Conservation (phyloP, 2,888 invertebrate genomes). For the Alcis repandata region DNA sequence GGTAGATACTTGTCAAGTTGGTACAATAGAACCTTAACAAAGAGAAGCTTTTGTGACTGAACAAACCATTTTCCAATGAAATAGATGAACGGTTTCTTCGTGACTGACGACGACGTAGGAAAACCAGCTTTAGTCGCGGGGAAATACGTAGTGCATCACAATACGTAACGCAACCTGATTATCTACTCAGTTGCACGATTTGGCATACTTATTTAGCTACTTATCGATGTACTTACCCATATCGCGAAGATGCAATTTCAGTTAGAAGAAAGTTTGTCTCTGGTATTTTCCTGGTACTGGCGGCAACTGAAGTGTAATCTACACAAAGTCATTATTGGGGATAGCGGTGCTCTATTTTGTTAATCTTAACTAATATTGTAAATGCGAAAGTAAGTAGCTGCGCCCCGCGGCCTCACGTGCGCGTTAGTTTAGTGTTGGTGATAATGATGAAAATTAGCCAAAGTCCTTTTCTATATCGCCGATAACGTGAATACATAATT, state of each 20-base stretch:
- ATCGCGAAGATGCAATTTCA: neutral
- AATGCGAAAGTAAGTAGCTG: no score
- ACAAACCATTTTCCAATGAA: constrained; percentile 18
- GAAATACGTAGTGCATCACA: constrained; percentile 16
- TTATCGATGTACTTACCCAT: neutral
- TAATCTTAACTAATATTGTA: no score
- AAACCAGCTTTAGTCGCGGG: constrained; percentile 3
- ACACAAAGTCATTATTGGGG: no score
- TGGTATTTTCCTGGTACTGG: neutral
- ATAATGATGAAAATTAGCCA: no score
- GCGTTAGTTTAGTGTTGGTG: no score
- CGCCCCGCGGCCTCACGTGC: no score
- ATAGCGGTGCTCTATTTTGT: no score
- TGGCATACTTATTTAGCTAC: neutral
- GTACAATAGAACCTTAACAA: constrained; percentile 4
- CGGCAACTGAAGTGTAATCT: no score
- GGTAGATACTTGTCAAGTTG: neutral
- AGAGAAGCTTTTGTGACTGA: constrained; percentile 5
- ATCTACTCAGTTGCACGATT: constrained; percentile 9
- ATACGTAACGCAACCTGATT: neutral
- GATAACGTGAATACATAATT: no score
- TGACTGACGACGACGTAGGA: constrained; percentile 8
- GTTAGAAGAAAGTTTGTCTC: neutral
- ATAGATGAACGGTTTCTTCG: constrained; percentile 1
- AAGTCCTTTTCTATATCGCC: no score